These are phyloP conservation scores for Gasteruption jaculator DNA, from an alignment of 2,888 invertebrate species.

Conservation along the genomic window DNA sequence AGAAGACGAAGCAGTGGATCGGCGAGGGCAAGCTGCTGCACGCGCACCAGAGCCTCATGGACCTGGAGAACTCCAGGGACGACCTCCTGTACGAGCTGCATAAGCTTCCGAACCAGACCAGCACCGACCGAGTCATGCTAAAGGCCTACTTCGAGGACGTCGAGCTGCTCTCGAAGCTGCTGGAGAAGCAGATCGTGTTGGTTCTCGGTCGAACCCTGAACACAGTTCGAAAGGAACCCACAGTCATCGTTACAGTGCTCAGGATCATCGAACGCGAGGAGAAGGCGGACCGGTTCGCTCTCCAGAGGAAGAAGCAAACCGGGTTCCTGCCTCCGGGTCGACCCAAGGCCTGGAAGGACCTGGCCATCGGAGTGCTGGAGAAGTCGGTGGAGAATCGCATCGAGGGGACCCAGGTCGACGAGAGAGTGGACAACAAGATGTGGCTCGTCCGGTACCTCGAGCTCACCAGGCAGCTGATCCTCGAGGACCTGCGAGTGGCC, in stretches of 20 bases:
- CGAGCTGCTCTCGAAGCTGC: constrained; percentile 77
- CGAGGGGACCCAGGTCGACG: constrained; percentile 93
- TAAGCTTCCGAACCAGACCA: constrained; percentile 85
- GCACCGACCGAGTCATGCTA: constrained; percentile 85
- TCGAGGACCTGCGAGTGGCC: constrained; percentile 88
- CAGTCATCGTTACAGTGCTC: constrained; percentile 91
- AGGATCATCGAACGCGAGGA: constrained; percentile 97
- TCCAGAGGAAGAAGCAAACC: constrained; percentile 72
- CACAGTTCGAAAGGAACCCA: constrained; percentile 91
- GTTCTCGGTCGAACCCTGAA: constrained; percentile 87
- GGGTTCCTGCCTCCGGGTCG: constrained; percentile 92
- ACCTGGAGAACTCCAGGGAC: constrained; percentile 94
- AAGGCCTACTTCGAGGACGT: constrained; percentile 97
- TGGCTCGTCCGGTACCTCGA: constrained; percentile 96
- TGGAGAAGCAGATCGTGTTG: constrained; percentile 89
- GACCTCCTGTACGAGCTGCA: constrained; percentile 92
- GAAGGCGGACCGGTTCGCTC: constrained; percentile 83
- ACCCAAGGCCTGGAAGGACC: constrained; percentile 86
- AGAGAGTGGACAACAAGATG: constrained; percentile 83
- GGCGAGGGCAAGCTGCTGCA: constrained; percentile 91
- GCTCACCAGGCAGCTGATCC: constrained; percentile 76
- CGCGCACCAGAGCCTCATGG: constrained; percentile 89
- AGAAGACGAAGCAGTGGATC: constrained; percentile 90
- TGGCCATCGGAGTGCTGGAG: constrained; percentile 78
- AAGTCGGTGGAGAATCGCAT: constrained; percentile 78